Conservation (phyloP, 2,888 invertebrate genomes). For the Tribolium freemani region DNA sequence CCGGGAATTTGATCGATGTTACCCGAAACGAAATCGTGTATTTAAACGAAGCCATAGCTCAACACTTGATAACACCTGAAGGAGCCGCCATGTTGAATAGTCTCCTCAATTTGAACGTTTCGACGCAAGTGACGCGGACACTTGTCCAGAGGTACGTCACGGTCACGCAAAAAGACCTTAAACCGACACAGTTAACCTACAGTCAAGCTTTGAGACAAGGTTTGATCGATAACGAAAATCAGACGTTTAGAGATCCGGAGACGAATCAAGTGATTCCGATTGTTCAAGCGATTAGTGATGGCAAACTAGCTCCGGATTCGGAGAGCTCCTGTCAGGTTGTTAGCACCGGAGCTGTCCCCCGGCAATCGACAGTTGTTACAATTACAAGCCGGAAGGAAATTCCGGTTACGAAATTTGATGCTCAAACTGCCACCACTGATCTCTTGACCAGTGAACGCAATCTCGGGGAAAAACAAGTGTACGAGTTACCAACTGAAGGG, state of each 20-base stretch:
- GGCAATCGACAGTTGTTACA: constrained; percentile 54
- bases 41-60: constrained; percentile 87
- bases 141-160: constrained; percentile 87
- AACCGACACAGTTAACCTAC: constrained; percentile 77
- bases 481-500: constrained; percentile 87
- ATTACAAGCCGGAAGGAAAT: constrained; percentile 52
- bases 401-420: constrained; percentile 10
- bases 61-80: constrained; percentile 87
- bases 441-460: constrained; percentile 67
- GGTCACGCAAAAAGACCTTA: constrained; percentile 76
- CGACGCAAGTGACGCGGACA: constrained; percentile 88
- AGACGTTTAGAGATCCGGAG: constrained; percentile 83
- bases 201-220: constrained; percentile 84
- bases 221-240: constrained; percentile 83
- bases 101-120: constrained; percentile 88
- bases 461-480: constrained; percentile 76
- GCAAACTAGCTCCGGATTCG: constrained; percentile 76
- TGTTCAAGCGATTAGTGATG: constrained; percentile 83
- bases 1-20: constrained; percentile 87
- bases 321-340: constrained; percentile 59
- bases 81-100: constrained; percentile 90
- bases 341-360: constrained; percentile 52
- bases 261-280: constrained; percentile 81
- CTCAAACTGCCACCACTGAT: constrained; percentile 64
- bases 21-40: constrained; percentile 80